phyloP scores from a whole-genome alignment of 1,140 invertebrate species.

The Oncopodura yosiiana region DNA sequence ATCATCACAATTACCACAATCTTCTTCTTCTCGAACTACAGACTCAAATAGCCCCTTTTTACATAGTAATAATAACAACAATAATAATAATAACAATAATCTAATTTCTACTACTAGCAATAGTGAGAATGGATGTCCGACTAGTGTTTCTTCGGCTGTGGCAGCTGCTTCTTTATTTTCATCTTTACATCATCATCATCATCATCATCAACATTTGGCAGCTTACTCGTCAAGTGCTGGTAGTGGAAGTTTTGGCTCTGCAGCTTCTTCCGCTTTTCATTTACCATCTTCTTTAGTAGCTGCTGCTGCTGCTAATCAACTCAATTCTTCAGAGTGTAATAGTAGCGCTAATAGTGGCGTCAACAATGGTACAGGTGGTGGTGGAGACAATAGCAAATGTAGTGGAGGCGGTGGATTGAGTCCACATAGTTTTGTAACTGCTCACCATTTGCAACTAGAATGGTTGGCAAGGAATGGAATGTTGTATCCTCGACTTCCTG shows the following conservation, averaged over 20 bases:
- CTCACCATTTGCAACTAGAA: conserved; percentile 72
- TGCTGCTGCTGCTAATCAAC: neutral
- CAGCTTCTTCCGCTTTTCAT: conserved; percentile 27
- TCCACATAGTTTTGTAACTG: conserved; percentile 43
- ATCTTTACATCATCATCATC: neutral
- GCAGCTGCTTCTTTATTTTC: neutral
- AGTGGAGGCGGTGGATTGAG: conserved; percentile 16
- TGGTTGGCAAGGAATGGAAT: conserved; percentile 73
- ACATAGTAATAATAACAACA: conserved; percentile 5
- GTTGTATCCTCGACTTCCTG: conserved; percentile 68
- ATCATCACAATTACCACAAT: too few species aligned
- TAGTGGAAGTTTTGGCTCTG: conserved; percentile 13
- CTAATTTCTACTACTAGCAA: too few species aligned
- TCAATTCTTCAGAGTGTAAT: neutral
- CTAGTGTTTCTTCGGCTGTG: too few species aligned
- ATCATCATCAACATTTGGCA: neutral
- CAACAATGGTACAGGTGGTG: neutral
- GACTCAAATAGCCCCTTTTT: too few species aligned
- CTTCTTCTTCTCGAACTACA: too few species aligned
- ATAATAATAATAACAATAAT: conserved; percentile 4
- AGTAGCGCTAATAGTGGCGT: neutral
- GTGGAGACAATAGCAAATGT: neutral
- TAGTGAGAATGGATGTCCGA: too few species aligned
- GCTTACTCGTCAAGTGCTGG: neutral
- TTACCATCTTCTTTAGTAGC: conserved; percentile 10